Base-by-base conservation (phyloP, 2,797 vertebrate species). In the Poeciliopsis gracilis region DNA sequence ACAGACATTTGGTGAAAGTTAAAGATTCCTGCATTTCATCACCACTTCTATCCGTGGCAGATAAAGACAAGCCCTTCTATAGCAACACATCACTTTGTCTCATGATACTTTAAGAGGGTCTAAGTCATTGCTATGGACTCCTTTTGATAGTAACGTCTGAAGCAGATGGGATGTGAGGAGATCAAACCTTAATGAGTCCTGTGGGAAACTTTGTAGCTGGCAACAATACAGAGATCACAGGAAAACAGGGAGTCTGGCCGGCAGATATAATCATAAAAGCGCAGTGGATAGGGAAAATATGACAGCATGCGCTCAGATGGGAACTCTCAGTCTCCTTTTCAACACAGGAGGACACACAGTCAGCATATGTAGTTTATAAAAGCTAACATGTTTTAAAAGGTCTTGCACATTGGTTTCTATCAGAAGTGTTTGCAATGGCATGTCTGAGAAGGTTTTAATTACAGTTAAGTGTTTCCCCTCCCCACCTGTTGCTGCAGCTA, bases 11-110 rank as follows among this genome's bases (percentile, higher is more conserved):
- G 53, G 83, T 82, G 77, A 87, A 78, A 75, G 79, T 92, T 72
- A 87, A 84, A 86, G 80, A 93, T 90, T 91, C 79, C 87, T 90
- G 38, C 43, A 76, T 89, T 90, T 92, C 84, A 94, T 87, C 82
- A 72, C 76, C 66, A 59, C 82, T 82, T 88, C 83, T 69, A 89
- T 79, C 74, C 63, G 38, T 30, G 78, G 55, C 66, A 83, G 76
- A 90, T 80, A 82, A 78, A 82, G 36, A 53, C 59, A 71, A 76
- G 30, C 73, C 66, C 79, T 78, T 78, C 78, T 72, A 67, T 73
- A 82, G 47, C 71, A 51, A 55, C 66, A 53, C 70, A 77, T 81
- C 77, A 41, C 36, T 80, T 87, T 77, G 67, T 83, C 67, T 73
- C 77, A 49, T 77, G 75, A 76, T 78, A 75, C 74, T 87, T 82